Conservation (phyloP, 2,113 vertebrate species). For the Microtus ochrogaster region DNA sequence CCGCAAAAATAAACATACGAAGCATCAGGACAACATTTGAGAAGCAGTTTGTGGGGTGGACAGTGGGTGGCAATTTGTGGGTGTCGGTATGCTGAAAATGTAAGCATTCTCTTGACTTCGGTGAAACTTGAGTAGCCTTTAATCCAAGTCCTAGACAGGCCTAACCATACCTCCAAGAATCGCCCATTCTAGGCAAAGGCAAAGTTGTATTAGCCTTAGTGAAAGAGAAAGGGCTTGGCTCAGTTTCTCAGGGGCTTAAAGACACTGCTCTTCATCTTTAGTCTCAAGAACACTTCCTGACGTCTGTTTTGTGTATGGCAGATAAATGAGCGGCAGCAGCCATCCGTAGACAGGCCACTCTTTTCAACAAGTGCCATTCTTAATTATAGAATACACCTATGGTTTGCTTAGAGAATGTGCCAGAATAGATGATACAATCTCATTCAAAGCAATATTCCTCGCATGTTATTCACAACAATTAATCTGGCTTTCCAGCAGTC, state of each 20-base stretch:
- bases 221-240: constrained; percentile 22
- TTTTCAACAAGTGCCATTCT: background rate
- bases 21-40: constrained; percentile 77
- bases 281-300: background rate
- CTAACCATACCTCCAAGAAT: constrained; percentile 33
- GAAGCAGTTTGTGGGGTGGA: constrained; percentile 77
- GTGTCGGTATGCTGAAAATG: constrained; percentile 79
- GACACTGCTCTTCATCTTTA: background rate
- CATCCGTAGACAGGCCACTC: background rate
- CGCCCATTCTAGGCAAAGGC: constrained; percentile 29
- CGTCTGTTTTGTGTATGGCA: background rate
- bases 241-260: constrained; percentile 7
- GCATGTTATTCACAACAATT: background rate
- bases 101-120: constrained; percentile 35
- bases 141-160: background rate
- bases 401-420: constrained; percentile 43
- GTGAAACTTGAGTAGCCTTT: background rate
- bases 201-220: constrained; percentile 15
- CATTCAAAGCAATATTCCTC: constrained; percentile 42
- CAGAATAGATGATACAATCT: constrained; percentile 36
- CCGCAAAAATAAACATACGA: constrained; percentile 71
- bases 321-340: background rate
- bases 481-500: background rate
- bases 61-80: constrained; percentile 77
- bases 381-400: background rate